Evolutionary conservation across 53 echinoderm and acorn worm genomes (phyloP), one percentile per base, ranked within the genome.

Genomic region (Zoroaster sp.): DNA sequence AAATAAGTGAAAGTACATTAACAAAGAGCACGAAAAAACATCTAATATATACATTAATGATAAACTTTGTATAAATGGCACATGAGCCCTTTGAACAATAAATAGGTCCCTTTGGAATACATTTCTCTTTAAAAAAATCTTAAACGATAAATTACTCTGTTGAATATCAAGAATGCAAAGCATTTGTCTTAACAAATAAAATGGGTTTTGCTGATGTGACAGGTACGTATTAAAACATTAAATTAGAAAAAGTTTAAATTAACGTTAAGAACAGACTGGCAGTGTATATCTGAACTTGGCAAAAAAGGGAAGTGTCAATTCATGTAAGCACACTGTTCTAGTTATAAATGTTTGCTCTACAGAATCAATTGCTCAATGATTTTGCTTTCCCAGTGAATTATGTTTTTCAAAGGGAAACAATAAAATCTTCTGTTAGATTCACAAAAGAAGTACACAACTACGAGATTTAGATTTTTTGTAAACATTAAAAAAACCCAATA

Each of bases 41-140:
- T 66, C 40, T 81, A 67, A 42, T 81, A 68, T 81, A 81, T 66
- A 81, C n/a, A 65, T 65, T 81, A 81, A 32, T 41, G 15, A 66
- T 81, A 81, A 66, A 65, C 81, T 81, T 66, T 81, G 67, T 81
- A 81, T 81, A 81, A 81, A 81, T 81, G 81, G 81, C 81, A 34
- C 39, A 55, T 81, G n/a, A 36, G 81, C 81, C 81, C 38, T 78
- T 41, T 81, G 23, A 66, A 80, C 80, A 80, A 81, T 81, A 81
- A 81, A 81, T 81, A 81, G 67, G 41, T 81, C 40, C 20, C 20
- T 74, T 17, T 74, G 38, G 54, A 54, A 81, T 81, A 81, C 67
- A 28, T 81, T 67, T 67, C 30, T 32, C 30, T 32, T 80, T 40
- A 43, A 67, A 81, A 81, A 81, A 40, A 81, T 40, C 67, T 43